Base-by-base conservation (phyloP, 2,888 invertebrate genomes). In the Sylvicola cinctus region DNA sequence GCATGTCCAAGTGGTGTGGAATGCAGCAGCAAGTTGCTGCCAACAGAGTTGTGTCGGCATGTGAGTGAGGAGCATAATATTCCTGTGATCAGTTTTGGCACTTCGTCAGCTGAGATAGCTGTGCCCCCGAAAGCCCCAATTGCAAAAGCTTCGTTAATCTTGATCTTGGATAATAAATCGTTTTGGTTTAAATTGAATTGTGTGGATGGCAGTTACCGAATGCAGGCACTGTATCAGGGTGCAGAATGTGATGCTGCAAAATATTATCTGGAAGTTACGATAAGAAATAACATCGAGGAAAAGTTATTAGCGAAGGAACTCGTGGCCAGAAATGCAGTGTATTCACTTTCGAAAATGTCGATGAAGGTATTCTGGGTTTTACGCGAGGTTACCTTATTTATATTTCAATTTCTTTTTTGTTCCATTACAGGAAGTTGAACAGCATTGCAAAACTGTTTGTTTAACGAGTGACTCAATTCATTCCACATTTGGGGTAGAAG, bases 221-320 rank as follows among this genome's bases (percentile, higher is more conserved):
- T 42, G 33, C 40, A 45, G 39, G 44, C 45, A 35, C 43, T 51
- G 38, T 39, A 46, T 39, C 44, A 45, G 43, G 45, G 43, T 39
- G 33, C 43, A 40, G 43, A 46, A 41, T 45, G 45, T 42, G 46
- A 49, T 45, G 45, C 45, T 43, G 41, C 40, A 37, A 44, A 47
- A 44, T 51, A 46, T 43, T 45, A 49, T 47, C 39, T 52, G 41
- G 47, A 52, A 48, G 48, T 45, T 42, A 46, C 45, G 45, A 47
- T 50, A 44, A 46, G 42, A 36, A 47, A 43, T 40, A 34, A 30
- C 35, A 33, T 32, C 33, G 38, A 29, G 33, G 33, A 34, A 34
- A 36, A 32, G 35, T 37, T 33, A 23, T 11, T 23, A n/a, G 14
- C 33, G 11, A 26, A 33, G 27, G 33, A 26, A 33, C 25, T 33